phyloP scores from a whole-genome alignment of 2,888 invertebrate species.

The Andrena flavipes region DNA sequence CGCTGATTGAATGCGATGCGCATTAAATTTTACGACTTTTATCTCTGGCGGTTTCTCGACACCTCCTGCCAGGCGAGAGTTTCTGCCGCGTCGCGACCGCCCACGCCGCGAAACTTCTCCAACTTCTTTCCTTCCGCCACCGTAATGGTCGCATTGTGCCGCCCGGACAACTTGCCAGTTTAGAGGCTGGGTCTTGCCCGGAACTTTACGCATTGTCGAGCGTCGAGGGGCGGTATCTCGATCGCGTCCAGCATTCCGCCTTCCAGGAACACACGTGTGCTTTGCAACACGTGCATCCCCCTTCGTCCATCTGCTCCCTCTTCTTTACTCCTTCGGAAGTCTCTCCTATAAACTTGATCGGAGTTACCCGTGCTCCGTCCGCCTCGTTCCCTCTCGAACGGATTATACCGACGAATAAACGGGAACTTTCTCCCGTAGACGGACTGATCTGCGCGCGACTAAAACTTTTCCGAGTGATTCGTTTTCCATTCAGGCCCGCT shows the following conservation, averaged over 20 bases:
- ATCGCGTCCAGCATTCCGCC: constrained; percentile 35
- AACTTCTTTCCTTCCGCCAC: constrained; percentile 56
- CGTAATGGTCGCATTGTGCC: constrained; percentile 63
- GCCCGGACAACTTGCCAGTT: constrained; percentile 25
- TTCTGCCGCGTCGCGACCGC: background rate
- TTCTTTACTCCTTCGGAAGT: constrained; percentile 9
- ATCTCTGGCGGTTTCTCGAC: constrained; percentile 13
- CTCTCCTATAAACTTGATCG: constrained; percentile 41
- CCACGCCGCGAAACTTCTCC: constrained; percentile 50
- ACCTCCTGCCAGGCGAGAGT: constrained; percentile 18
- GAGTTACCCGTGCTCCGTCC: constrained; percentile 7
- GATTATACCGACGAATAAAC: constrained; percentile 66
- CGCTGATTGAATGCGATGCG: constrained; percentile 49
- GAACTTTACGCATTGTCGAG: constrained; percentile 59
- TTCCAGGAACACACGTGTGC: constrained; percentile 23
- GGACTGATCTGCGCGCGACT: constrained; percentile 58
- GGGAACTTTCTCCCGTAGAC: constrained; percentile 61
- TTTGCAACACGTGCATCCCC: background rate
- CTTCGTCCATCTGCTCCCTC: background rate
- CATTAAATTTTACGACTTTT: constrained; percentile 51
- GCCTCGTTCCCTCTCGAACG: constrained; percentile 28
- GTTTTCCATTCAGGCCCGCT: constrained; percentile 67
- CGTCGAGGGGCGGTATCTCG: constrained; percentile 28
- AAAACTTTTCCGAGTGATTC: constrained; percentile 73
- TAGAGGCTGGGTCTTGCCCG: constrained; percentile 15